Conservation (phyloP, 2,113 vertebrate genomes). For the Campylomormyrus numenius region DNA sequence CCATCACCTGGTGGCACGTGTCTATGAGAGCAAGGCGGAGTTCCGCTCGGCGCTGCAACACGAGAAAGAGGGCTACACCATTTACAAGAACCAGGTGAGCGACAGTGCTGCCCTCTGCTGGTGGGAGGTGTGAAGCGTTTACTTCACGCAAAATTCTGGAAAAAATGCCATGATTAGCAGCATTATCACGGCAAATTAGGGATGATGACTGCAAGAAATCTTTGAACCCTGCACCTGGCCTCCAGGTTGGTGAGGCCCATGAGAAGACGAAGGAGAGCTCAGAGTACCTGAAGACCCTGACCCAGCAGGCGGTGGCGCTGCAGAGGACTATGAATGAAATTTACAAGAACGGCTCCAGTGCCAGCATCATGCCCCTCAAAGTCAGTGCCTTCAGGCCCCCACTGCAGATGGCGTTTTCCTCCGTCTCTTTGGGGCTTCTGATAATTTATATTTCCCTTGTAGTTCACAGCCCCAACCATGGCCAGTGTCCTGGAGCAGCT, state of each 20-base stretch:
- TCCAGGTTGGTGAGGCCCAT: constrained; percentile 86
- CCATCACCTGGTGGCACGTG: constrained; percentile 90
- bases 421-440: neutral
- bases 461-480: constrained; percentile 98
- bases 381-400: constrained; percentile 44
- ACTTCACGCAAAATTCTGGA: neutral
- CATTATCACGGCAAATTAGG: neutral
- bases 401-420: neutral
- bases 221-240: neutral
- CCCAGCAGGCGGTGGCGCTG: constrained; percentile 92
- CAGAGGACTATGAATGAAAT: constrained; percentile 99
- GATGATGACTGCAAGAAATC: neutral
- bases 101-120: neutral
- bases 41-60: constrained; percentile 96
- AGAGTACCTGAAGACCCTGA: constrained; percentile 95
- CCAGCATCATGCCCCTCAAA: constrained; percentile 93
- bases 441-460: constrained; percentile 11
- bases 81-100: constrained; percentile 93
- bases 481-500: constrained; percentile 92
- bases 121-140: neutral
- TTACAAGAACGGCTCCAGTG: constrained; percentile 91
- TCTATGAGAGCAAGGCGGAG: constrained; percentile 94
- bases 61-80: constrained; percentile 95
- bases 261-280: constrained; percentile 99
- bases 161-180: neutral